Evolutionary conservation across 2,888 invertebrate genomes (phyloP).

Genomic region (Byasa hedistus): DNA sequence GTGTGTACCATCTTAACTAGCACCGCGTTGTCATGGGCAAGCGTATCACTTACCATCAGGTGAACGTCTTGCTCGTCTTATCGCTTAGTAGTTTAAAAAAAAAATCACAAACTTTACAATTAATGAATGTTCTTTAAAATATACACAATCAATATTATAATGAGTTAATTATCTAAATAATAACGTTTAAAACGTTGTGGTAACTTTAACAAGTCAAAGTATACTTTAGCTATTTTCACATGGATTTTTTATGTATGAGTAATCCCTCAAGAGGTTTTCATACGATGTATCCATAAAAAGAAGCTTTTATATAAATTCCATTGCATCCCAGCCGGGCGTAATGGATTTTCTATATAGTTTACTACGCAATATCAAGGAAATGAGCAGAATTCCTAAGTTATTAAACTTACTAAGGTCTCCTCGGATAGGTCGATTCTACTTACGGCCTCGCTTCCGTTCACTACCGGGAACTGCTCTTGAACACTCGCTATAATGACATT

Average conservation of each 20-base stretch:
- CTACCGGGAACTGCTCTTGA: conserved; percentile 20
- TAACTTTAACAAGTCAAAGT: no score
- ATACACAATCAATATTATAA: no score
- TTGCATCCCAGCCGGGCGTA: conserved; percentile 30
- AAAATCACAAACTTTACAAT: no score
- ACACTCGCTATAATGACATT: conserved; percentile 21
- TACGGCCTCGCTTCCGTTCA: conserved; percentile 25
- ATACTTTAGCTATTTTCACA: no score
- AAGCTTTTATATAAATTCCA: conserved; percentile 24
- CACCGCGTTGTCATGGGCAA: no score
- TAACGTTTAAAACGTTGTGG: no score
- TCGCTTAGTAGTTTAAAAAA: no score
- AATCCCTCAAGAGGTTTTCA: conserved; percentile 2
- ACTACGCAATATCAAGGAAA: conserved; percentile 33
- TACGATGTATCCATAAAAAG: conserved; percentile 16
- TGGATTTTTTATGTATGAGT: neutral
- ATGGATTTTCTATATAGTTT: conserved; percentile 35
- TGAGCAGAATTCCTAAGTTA: conserved; percentile 33
- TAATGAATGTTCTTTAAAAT: no score
- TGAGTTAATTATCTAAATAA: no score
- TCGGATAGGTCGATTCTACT: conserved; percentile 26
- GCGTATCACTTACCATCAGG: no score
- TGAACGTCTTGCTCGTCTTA: no score
- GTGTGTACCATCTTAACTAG: no score
- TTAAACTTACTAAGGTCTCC: conserved; percentile 30